Conservation (phyloP, 1,140 invertebrate genomes). For the Varroa destructor region DNA sequence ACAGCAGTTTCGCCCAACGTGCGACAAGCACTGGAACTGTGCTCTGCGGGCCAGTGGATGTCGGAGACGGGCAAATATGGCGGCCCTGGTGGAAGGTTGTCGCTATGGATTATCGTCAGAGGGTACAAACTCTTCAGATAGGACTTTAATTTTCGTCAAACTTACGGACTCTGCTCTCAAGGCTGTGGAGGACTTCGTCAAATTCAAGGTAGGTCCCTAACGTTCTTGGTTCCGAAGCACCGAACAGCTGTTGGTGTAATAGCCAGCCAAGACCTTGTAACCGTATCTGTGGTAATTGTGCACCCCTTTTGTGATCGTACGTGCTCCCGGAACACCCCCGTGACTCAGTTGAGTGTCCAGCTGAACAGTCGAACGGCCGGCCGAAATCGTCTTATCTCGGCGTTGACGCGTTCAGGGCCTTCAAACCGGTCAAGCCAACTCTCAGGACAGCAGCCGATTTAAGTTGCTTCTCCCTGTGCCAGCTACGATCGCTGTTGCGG, state of each 20-base stretch:
- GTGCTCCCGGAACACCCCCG: too few species aligned
- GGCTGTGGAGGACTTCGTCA: conserved; percentile 27
- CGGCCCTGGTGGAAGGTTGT: conserved; percentile 28
- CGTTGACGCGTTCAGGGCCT: too few species aligned
- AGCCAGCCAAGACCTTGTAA: conserved; percentile 11
- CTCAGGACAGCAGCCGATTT: too few species aligned
- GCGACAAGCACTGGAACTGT: background rate
- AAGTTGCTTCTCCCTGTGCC: too few species aligned
- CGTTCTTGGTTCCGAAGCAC: background rate
- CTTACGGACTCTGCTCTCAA: conserved; percentile 24
- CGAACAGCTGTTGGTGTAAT: conserved; percentile 26
- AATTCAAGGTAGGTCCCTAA: conserved; percentile 24
- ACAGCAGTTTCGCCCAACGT: conserved; percentile 4
- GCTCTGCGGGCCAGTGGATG: conserved; percentile 20
- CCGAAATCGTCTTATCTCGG: too few species aligned
- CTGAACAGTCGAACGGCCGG: too few species aligned
- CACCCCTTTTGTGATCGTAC: too few species aligned
- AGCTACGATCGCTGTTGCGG: too few species aligned
- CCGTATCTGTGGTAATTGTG: too few species aligned
- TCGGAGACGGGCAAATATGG: conserved; percentile 26
- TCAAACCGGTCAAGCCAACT: too few species aligned
- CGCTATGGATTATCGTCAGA: conserved; percentile 28
- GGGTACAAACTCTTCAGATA: conserved; percentile 27
- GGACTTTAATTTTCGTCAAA: conserved; percentile 22
- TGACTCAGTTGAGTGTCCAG: too few species aligned